Evolutionary conservation across 1,140 invertebrate species (phyloP).

Genomic region (Cyphomyrmex costatus): DNA sequence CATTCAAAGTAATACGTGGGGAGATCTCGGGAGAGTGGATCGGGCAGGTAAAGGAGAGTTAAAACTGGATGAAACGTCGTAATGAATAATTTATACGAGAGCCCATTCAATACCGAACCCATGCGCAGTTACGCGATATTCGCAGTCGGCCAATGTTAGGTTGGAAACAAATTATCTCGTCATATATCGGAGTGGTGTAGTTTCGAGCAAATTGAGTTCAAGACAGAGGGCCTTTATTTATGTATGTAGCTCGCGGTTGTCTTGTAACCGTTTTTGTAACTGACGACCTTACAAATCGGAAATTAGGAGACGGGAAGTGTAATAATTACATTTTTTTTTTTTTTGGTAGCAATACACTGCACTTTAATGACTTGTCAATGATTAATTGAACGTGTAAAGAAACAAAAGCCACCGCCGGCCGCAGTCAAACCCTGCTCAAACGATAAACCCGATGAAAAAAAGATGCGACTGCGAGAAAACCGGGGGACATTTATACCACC

Average conservation of each 20-base stretch:
- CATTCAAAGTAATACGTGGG: slow-evolving; percentile 52
- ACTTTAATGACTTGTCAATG: background rate
- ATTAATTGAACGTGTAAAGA: background rate
- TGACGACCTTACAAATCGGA: too few species aligned
- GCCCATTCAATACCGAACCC: slow-evolving; percentile 50
- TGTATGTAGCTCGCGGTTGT: background rate
- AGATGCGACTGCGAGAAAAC: slow-evolving; percentile 16
- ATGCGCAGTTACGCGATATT: slow-evolving; percentile 44
- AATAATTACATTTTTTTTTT: background rate
- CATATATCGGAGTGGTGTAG: background rate
- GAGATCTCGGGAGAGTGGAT: slow-evolving; percentile 5
- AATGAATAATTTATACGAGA: slow-evolving; percentile 51
- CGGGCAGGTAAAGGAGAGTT: slow-evolving; percentile 57
- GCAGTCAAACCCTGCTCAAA: slow-evolving; percentile 33
- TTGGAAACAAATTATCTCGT: slow-evolving; percentile 38
- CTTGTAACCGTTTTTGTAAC: background rate
- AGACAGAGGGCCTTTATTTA: background rate
- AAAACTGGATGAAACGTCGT: slow-evolving; percentile 63
- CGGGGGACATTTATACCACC: slow-evolving; percentile 62
- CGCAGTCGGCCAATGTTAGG: slow-evolving; percentile 11
- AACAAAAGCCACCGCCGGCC: slow-evolving; percentile 28
- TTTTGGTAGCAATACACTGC: background rate
- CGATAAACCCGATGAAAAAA: slow-evolving; percentile 45
- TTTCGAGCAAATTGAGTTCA: slow-evolving; percentile 23
- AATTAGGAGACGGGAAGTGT: background rate